These are phyloP conservation scores for Eospalax fontanierii DNA, from an alignment of 2,797 vertebrate genomes.

Conservation along the genomic window DNA sequence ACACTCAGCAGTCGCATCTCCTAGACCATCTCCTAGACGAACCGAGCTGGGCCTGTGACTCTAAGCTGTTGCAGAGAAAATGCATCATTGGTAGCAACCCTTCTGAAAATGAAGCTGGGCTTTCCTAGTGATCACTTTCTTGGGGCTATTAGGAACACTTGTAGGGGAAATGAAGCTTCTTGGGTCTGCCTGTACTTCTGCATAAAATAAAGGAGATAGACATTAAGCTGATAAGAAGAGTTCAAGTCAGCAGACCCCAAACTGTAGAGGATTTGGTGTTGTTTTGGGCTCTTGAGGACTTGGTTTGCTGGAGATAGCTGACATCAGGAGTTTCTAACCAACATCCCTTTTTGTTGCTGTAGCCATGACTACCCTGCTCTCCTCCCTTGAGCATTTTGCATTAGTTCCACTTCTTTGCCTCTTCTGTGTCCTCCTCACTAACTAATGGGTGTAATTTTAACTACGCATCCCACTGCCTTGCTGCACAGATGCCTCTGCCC, in stretches of 20 bases:
- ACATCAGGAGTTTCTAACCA: background rate
- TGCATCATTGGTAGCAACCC: background rate
- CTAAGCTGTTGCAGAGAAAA: background rate
- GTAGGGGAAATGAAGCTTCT: background rate
- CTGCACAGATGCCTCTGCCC: background rate
- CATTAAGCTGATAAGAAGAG: background rate
- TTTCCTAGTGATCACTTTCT: background rate
- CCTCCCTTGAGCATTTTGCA: background rate
- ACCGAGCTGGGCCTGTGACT: background rate
- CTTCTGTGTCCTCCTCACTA: background rate
- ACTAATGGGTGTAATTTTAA: background rate
- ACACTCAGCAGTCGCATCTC: background rate
- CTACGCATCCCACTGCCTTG: background rate
- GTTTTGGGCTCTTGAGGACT: conserved; percentile 22
- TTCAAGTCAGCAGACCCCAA: background rate
- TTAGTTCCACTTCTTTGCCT: background rate
- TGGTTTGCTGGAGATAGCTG: background rate
- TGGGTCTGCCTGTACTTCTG: background rate
- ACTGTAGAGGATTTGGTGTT: background rate
- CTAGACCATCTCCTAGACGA: background rate
- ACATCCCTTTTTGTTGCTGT: background rate
- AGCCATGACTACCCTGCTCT: background rate
- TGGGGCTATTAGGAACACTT: conserved; percentile 1
- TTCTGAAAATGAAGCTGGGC: background rate
- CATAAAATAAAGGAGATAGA: background rate